Evolutionary conservation across 2,797 vertebrate species (phyloP), one percentile per base, ranked within the genome.

Genomic region (Coregonus ussuriensis): DNA sequence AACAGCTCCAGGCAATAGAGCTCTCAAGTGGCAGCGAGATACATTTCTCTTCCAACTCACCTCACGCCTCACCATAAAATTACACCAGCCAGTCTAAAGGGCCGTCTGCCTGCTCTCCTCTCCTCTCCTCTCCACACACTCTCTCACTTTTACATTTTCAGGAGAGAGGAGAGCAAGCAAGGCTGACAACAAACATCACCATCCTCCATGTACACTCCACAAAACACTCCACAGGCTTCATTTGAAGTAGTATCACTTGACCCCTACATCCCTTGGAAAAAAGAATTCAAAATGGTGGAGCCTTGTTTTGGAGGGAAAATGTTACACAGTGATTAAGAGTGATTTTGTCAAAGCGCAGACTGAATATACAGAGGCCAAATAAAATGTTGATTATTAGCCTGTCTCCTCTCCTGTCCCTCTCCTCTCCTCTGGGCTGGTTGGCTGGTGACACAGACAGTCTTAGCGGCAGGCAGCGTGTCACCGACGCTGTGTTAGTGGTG

Each of bases 11-110:
- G 92, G 85, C 84, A 89, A 88, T 88, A 86, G 83, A 90, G 88
- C 89, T 91, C 90, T 91, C 84, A 85, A 91, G 90, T 88, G 89
- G 87, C 83, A 87, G 84, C 74, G 75, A 88, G 86, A 91, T 70
- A 76, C 77, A 85, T 91, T 91, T 92, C 87, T 93, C 90, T 91
- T 89, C 87, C 82, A 87, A 85, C 89, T 92, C 89, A 91, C 89
- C 91, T 91, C 88, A 88, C 87, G 80, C 88, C 90, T 91, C 82
- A 85, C 91, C 85, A 84, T 93, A 90, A 88, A 89, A 90, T 89
- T 86, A 90, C 90, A 90, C 41, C 11, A 47, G 41, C 82, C 83
- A 88, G 88, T 84, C 91, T 89, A 78, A 81, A 89, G 88, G 86
- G 88, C 79, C 88, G 89, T 90, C 87, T 87, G 80, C 62, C 37